Evolutionary conservation across 2,797 vertebrate species (phyloP).

Genomic region (Somateria mollissima): DNA sequence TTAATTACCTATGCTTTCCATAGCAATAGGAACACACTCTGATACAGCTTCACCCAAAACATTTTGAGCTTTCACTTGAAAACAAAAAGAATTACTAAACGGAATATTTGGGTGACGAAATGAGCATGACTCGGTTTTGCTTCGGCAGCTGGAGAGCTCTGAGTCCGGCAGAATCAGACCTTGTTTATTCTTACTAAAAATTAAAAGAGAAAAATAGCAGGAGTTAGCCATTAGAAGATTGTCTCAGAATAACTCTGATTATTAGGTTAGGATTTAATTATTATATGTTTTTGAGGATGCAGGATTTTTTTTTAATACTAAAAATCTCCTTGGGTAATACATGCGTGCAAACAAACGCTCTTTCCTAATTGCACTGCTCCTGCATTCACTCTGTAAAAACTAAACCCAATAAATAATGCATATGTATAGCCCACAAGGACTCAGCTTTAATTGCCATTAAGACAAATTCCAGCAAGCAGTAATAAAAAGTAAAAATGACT

Average conservation of each 20-base stretch:
- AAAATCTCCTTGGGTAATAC: neutral
- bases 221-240: neutral
- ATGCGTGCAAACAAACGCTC: neutral
- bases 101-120: neutral
- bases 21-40: neutral
- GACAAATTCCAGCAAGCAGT: neutral
- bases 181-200: neutral
- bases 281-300: neutral
- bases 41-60: constrained; percentile 49
- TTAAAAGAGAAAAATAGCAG: neutral
- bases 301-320: neutral
- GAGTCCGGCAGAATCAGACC: accelerated
- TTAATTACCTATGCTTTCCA: constrained; percentile 66
- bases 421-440: neutral
- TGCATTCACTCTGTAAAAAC: neutral
- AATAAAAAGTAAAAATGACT: neutral
- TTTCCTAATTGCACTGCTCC: neutral
- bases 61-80: constrained; percentile 73
- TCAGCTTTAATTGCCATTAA: neutral
- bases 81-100: neutral
- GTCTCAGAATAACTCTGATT: neutral
- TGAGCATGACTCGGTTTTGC: constrained; percentile 43
- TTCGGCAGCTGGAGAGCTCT: accelerated
- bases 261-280: neutral
- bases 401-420: neutral